Conservation (phyloP, 2,888 invertebrate species). For the Gymnosoma rotundatum region DNA sequence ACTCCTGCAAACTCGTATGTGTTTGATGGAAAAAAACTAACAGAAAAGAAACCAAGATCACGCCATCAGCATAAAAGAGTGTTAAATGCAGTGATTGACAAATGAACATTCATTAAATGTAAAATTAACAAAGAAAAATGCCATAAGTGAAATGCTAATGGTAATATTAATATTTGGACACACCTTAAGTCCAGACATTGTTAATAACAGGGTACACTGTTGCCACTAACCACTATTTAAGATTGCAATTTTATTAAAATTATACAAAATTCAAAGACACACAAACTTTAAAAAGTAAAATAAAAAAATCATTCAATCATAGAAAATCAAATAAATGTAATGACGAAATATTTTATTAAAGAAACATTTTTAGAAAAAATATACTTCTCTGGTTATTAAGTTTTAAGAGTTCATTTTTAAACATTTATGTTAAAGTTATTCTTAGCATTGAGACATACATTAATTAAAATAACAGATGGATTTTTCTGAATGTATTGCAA, state of each 20-base stretch:
- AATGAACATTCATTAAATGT: slow-evolving; percentile 46
- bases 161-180: not conserved
- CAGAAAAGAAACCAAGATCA: not conserved
- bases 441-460: too few species aligned
- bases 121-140: slow-evolving; percentile 10
- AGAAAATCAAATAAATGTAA: not conserved
- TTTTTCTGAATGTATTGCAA: too few species aligned
- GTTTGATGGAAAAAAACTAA: not conserved
- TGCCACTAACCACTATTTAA: slow-evolving; percentile 32
- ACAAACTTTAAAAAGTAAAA: too few species aligned
- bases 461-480: too few species aligned
- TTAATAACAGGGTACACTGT: slow-evolving; percentile 26
- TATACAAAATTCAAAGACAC: slow-evolving; percentile 17
- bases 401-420: too few species aligned
- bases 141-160: not conserved
- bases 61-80: slow-evolving; percentile 16
- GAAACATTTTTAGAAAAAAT: too few species aligned
- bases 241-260: slow-evolving; percentile 55
- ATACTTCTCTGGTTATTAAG: too few species aligned
- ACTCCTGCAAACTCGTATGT: not conserved
- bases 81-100: slow-evolving; percentile 59
- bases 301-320: too few species aligned
- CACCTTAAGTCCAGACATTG: not conserved
- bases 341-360: not conserved
- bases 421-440: too few species aligned